Evolutionary conservation across 2,113 vertebrate species (phyloP).

Genomic region (Pseudorasbora parva): DNA sequence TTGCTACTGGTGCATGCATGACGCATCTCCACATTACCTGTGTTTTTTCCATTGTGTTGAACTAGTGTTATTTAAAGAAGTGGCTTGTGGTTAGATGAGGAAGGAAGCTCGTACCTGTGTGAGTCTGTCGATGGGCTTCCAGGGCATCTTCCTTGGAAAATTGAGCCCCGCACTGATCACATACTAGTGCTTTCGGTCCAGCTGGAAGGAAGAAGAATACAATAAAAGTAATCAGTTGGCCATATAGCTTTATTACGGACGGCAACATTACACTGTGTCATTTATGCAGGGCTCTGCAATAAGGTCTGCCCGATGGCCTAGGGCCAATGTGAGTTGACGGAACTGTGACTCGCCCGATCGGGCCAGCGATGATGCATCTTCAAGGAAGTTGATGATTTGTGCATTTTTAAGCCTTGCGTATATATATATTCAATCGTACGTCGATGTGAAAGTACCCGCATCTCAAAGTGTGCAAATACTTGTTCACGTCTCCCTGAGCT

Average conservation of each 20-base stretch:
- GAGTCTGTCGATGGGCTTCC: conserved; percentile 92
- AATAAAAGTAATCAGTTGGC: conserved; percentile 7
- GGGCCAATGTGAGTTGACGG: too few relatives aligned
- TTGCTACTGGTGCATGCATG: not conserved
- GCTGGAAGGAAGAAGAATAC: conserved; percentile 72
- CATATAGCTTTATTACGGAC: not conserved
- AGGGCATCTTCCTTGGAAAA: conserved; percentile 94
- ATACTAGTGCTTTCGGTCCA: conserved; percentile 92
- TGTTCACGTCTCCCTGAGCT: too few relatives aligned
- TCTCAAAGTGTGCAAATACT: too few relatives aligned
- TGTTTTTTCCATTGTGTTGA: not conserved
- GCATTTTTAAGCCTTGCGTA: too few relatives aligned
- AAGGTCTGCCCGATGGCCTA: too few relatives aligned
- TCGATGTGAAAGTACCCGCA: too few relatives aligned
- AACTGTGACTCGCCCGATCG: too few relatives aligned
- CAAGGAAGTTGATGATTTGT: too few relatives aligned
- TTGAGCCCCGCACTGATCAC: conserved; percentile 95
- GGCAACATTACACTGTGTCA: not conserved
- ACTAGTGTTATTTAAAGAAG: not conserved
- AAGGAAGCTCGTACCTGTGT: conserved; percentile 81
- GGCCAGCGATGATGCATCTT: too few relatives aligned
- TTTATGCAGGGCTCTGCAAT: too few relatives aligned
- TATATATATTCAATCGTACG: too few relatives aligned
- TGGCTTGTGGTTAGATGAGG: not conserved
- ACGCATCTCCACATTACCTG: not conserved